Percentiles rank a stretch among this genome's conserved stretches.
These are phyloP conservation scores for Malacoraja senta DNA, from an alignment of 2,797 vertebrate species.

Conservation along the genomic window DNA sequence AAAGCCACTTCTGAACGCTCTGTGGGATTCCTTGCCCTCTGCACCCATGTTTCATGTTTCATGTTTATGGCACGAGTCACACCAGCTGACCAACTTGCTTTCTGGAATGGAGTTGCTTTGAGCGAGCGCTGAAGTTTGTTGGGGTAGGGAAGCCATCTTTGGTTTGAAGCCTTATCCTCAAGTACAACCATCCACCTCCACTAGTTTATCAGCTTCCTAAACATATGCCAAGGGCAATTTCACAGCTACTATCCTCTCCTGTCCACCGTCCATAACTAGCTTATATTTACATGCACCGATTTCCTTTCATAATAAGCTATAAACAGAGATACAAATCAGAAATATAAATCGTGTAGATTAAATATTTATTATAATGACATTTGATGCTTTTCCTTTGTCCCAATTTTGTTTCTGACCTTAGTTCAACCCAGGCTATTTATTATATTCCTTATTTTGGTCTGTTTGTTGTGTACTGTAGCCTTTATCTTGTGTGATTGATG, in stretches of 20 bases:
- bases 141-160: neutral
- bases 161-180: neutral
- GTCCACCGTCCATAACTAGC: neutral
- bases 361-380: slow-evolving; percentile 36
- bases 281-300: neutral
- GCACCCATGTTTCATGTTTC: too few relatives aligned
- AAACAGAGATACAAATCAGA: slow-evolving; percentile 12
- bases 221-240: neutral
- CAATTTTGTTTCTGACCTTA: neutral
- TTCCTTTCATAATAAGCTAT: slow-evolving; percentile 27
- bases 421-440: slow-evolving; percentile 2
- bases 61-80: neutral
- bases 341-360: slow-evolving; percentile 28
- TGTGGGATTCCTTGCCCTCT: neutral
- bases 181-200: neutral
- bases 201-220: neutral
- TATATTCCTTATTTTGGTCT: neutral
- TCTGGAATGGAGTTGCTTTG: neutral
- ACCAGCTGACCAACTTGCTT: neutral
- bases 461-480: slow-evolving; percentile 25
- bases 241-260: too few relatives aligned
- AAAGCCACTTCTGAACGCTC: neutral
- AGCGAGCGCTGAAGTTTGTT: neutral
- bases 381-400: slow-evolving; percentile 31
- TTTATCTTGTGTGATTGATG: slow-evolving; percentile 19